Evolutionary conservation across 1,140 invertebrate genomes (phyloP).

Genomic region (Euwallacea fornicatus): DNA sequence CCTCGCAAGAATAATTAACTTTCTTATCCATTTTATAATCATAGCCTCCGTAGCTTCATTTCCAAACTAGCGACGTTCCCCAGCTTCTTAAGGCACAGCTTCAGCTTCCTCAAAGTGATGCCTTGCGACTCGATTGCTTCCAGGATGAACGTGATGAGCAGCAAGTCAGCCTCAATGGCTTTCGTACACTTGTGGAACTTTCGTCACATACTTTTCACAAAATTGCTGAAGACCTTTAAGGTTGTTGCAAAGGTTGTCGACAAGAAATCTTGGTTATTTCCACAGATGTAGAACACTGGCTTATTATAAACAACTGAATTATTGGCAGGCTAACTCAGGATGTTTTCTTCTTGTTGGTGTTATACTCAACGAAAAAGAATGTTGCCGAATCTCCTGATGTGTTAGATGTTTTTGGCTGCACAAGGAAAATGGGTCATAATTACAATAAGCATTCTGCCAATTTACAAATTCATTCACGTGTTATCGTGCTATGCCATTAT

Average conservation of each 20-base stretch:
- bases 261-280: too few species aligned
- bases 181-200: slow-evolving; percentile 28
- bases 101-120: slow-evolving; percentile 22
- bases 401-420: not conserved
- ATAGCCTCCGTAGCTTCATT: not conserved
- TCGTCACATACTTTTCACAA: slow-evolving; percentile 19
- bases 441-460: slow-evolving; percentile 23
- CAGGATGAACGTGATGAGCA: slow-evolving; percentile 26
- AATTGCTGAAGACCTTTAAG: slow-evolving; percentile 17
- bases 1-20: slow-evolving; percentile 16
- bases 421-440: slow-evolving; percentile 23
- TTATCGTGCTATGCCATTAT: slow-evolving; percentile 31
- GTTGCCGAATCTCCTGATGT: too few species aligned
- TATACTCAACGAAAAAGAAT: too few species aligned
- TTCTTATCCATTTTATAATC: not conserved
- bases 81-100: slow-evolving; percentile 26
- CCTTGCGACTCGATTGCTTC: slow-evolving; percentile 27
- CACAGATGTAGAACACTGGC: too few species aligned
- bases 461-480: slow-evolving; percentile 36
- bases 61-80: slow-evolving; percentile 15
- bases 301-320: too few species aligned
- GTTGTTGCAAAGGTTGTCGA: not conserved
- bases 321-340: too few species aligned
- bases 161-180: slow-evolving; percentile 29
- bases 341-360: too few species aligned